Evolutionary conservation across 2,888 invertebrate species (phyloP).

Genomic region (Eilema griseolum): DNA sequence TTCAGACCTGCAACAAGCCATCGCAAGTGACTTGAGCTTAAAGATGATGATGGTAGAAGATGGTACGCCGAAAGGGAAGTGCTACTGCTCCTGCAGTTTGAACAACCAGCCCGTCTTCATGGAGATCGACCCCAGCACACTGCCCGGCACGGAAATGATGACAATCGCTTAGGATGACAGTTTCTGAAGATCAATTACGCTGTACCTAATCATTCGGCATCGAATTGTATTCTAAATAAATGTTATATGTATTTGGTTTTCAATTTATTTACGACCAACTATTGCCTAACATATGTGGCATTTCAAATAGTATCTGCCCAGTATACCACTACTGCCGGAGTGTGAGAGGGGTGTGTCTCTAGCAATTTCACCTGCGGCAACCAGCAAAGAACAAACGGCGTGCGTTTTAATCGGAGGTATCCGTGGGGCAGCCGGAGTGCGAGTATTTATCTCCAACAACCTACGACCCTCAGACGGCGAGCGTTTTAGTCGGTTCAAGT

Average conservation of each 20-base stretch:
- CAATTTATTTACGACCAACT: not conserved
- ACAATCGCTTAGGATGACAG: not conserved
- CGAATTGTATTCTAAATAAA: constrained; percentile 3
- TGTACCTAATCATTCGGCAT: not conserved
- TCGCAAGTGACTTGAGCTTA: constrained; percentile 48
- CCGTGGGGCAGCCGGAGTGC: too few species aligned
- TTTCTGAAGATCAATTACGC: not conserved
- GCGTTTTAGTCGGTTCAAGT: too few species aligned
- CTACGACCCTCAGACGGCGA: too few species aligned
- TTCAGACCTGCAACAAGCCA: constrained; percentile 33
- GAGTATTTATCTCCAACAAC: too few species aligned
- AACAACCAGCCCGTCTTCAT: constrained; percentile 56
- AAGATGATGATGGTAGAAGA: constrained; percentile 51
- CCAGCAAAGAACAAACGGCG: too few species aligned
- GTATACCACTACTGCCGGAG: too few species aligned
- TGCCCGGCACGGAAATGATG: constrained; percentile 16
- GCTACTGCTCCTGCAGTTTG: constrained; percentile 60
- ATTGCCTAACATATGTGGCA: too few species aligned
- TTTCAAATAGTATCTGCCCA: too few species aligned
- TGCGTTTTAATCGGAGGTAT: too few species aligned
- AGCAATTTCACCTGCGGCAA: too few species aligned
- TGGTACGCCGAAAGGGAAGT: constrained; percentile 44
- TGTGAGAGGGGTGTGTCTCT: too few species aligned
- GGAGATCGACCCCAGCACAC: constrained; percentile 40
- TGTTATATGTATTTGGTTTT: not conserved